Evolutionary conservation across 2,797 vertebrate species (phyloP).

Genomic region (Megaceryle alcyon): DNA sequence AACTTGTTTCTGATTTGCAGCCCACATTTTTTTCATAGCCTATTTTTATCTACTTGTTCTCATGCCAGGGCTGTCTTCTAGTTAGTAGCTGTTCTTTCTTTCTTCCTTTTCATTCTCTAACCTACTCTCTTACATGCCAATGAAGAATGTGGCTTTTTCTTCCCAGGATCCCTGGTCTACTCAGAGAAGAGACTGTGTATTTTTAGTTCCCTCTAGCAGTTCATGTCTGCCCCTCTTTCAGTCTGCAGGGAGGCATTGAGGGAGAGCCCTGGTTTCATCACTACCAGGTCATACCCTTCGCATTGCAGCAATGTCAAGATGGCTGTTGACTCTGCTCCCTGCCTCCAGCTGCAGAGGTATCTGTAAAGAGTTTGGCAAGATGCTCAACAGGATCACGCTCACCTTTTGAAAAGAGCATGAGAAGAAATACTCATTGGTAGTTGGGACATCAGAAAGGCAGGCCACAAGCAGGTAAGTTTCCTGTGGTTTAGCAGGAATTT

Average conservation of each 20-base stretch:
- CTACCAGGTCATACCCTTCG: neutral
- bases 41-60: slow-evolving; percentile 66
- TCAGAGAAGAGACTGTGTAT: neutral
- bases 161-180: neutral
- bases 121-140: neutral
- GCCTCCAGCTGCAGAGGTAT: neutral
- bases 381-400: neutral
- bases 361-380: neutral
- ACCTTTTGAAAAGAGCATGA: neutral
- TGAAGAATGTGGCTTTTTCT: slow-evolving; percentile 2
- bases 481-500: neutral
- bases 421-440: neutral
- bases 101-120: slow-evolving; percentile 9
- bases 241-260: neutral
- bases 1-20: slow-evolving; percentile 57
- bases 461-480: neutral
- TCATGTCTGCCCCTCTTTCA: neutral
- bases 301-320: neutral
- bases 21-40: slow-evolving; percentile 49
- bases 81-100: slow-evolving; percentile 48
- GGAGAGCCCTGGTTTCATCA: neutral
- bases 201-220: slow-evolving; percentile 4
- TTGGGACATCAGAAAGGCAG: neutral
- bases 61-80: slow-evolving; percentile 40
- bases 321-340: neutral